Percentiles rank a stretch among this genome's conserved stretches.
Conservation (phyloP, 2,888 invertebrate species). For the Polyploca ridens region DNA sequence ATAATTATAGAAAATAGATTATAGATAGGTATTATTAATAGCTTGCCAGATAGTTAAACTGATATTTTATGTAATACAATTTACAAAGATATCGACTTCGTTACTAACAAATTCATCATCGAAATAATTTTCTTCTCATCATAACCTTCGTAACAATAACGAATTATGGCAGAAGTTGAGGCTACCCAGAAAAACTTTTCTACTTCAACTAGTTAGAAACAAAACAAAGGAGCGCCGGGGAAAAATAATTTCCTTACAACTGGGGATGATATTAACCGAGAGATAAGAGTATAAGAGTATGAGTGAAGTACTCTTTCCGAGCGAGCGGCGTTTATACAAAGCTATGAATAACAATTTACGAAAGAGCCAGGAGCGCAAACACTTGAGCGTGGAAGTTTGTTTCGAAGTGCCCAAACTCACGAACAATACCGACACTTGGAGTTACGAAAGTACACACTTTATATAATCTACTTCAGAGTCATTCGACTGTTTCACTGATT, state of each 20-base stretch:
- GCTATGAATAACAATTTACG: conserved; percentile 84
- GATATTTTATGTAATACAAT: neutral
- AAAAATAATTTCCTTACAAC: conserved; percentile 69
- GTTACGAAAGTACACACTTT: conserved; percentile 51
- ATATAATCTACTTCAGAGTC: conserved; percentile 1
- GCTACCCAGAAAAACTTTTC: conserved; percentile 37
- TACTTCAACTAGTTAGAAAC: conserved; percentile 55
- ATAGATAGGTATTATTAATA: too few relatives aligned
- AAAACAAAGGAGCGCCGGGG: conserved; percentile 46
- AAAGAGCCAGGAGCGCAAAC: conserved; percentile 79
- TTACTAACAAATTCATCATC: neutral
- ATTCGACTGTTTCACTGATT: neutral
- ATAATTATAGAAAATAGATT: too few relatives aligned
- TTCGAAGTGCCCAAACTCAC: conserved; percentile 78
- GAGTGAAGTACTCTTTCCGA: conserved; percentile 78
- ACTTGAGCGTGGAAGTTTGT: conserved; percentile 80
- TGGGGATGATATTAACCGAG: conserved; percentile 70
- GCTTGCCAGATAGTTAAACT: too few relatives aligned
- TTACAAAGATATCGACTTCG: neutral
- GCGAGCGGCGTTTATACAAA: conserved; percentile 74
- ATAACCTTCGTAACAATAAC: conserved; percentile 16
- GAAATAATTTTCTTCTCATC: neutral
- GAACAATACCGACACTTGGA: conserved; percentile 75
- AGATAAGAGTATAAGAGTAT: conserved; percentile 66
- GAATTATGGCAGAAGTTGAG: conserved; percentile 25